Percentiles rank a stretch among this genome's conserved stretches.
Evolutionary conservation across 2,797 vertebrate species (phyloP).

Genomic region (Hemitrygon akajei): DNA sequence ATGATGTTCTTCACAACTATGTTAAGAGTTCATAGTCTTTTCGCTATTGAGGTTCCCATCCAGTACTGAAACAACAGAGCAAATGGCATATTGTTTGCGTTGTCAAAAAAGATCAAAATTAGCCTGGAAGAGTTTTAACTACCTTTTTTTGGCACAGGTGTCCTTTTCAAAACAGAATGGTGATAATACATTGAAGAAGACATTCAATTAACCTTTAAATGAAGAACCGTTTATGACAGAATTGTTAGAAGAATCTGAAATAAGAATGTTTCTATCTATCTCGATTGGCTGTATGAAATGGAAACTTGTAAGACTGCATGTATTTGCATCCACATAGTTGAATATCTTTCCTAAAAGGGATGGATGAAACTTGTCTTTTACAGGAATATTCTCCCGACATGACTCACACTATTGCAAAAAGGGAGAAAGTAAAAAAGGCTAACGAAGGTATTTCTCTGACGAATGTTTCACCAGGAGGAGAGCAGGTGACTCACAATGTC

Average conservation of each 20-base stretch:
- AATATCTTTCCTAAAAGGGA: neutral
- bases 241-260: neutral
- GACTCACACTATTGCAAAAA: conserved; percentile 75
- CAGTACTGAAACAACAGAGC: neutral
- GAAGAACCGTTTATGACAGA: neutral
- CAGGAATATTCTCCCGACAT: conserved; percentile 94
- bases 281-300: neutral
- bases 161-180: too few species aligned
- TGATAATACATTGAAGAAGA: neutral
- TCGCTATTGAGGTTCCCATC: neutral
- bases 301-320: neutral
- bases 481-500: conserved; percentile 74
- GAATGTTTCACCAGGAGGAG: conserved; percentile 69
- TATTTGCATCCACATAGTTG: neutral
- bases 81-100: neutral
- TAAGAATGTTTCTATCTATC: neutral
- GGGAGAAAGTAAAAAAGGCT: conserved; percentile 82
- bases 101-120: neutral
- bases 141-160: neutral
- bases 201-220: neutral
- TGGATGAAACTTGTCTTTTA: neutral
- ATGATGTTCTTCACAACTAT: neutral
- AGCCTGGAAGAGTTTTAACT: neutral
- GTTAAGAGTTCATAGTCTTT: neutral
- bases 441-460: conserved; percentile 70